Conservation (phyloP, 2,888 invertebrate genomes). For the Luffia ferchaultella region DNA sequence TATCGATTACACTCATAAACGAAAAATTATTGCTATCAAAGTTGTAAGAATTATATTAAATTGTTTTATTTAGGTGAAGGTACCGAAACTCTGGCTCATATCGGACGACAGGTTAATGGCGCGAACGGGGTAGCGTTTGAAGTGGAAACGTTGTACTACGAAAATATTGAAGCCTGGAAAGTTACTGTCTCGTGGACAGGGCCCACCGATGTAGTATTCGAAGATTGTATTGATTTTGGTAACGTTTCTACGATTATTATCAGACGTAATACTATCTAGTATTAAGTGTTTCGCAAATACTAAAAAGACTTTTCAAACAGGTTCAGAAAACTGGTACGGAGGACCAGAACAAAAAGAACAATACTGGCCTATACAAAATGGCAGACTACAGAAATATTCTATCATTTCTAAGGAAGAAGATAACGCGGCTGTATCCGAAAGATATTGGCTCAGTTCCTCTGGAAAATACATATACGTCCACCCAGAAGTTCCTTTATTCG, state of each 20-base stretch:
- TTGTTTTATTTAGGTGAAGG: background rate
- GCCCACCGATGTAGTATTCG: conserved; percentile 18
- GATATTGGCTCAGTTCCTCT: conserved; percentile 77
- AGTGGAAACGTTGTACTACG: background rate
- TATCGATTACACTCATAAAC: no score
- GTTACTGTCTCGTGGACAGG: background rate
- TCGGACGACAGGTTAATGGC: background rate
- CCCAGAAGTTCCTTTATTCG: conserved; percentile 71
- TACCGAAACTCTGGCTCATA: background rate
- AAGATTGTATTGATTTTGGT: conserved; percentile 61
- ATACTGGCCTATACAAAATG: conserved; percentile 68
- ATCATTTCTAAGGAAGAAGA: conserved; percentile 61
- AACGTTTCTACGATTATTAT: conserved; percentile 13
- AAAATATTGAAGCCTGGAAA: background rate
- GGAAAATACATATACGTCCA: conserved; percentile 74
- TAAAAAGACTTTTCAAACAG: conserved; percentile 20
- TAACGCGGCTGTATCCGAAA: conserved; percentile 68
- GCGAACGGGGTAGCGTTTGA: background rate
- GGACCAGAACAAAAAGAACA: conserved; percentile 70
- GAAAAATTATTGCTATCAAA: no score
- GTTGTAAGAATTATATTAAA: no score
- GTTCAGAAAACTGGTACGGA: conserved; percentile 70
- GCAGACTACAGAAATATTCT: conserved; percentile 53
- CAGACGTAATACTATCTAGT: background rate
- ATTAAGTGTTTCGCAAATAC: background rate